Conservation (phyloP, 2,888 invertebrate species). For the Latrodectus hesperus region DNA sequence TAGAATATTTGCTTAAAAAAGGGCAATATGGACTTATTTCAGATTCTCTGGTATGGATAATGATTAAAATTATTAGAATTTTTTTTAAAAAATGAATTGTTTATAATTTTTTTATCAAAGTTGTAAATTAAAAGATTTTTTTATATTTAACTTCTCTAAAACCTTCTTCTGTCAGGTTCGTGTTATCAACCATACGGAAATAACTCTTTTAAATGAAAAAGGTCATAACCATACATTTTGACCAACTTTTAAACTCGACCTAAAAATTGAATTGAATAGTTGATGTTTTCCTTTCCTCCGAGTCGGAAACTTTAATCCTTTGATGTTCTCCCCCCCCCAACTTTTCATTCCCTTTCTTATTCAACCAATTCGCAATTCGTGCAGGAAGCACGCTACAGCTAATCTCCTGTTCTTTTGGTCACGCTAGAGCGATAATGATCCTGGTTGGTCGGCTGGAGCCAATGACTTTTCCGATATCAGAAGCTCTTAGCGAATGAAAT, state of each 20-base stretch:
- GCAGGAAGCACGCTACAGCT: constrained; percentile 64
- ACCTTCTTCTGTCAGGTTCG: no score
- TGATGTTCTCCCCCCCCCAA: not conserved
- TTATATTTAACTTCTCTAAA: no score
- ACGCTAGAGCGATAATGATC: constrained; percentile 65
- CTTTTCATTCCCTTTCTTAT: constrained; percentile 10
- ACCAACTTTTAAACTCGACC: constrained; percentile 25
- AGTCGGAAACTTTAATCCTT: not conserved
- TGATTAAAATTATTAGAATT: no score
- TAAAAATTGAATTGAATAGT: constrained; percentile 54
- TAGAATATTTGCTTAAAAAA: no score
- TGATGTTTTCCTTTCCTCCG: constrained; percentile 25
- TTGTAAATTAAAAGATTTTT: no score
- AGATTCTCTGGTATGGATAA: no score
- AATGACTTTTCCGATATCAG: constrained; percentile 54
- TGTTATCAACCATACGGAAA: no score
- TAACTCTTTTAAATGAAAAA: constrained; percentile 3
- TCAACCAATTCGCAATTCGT: constrained; percentile 44
- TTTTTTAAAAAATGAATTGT: no score
- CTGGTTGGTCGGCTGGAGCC: constrained; percentile 60
- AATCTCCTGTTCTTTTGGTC: constrained; percentile 55
- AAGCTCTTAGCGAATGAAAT: constrained; percentile 62
- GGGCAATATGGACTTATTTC: no score
- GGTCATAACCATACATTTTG: constrained; percentile 35
- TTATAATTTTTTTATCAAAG: no score